Evolutionary conservation across 2,888 invertebrate species (phyloP), one percentile per base, ranked within the genome.

Genomic region (Drosophila meridiana): DNA sequence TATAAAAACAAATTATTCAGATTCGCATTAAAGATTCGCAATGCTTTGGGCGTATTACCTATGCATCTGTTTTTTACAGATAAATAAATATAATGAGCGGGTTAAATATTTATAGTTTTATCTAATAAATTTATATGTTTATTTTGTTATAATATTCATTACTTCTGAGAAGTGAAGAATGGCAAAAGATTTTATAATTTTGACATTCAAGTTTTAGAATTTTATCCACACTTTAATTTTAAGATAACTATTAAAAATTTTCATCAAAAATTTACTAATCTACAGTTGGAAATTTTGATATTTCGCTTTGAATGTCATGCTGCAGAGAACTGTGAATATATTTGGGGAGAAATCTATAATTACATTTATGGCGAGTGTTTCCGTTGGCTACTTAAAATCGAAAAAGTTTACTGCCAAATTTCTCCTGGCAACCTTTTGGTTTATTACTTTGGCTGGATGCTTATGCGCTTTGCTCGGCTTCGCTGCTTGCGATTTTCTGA

Each of bases 371-470:
- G 36, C 28, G 34, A 61, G 30, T 52, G 60, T 64, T 55, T 53
- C 42, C 45, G 38, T 28, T 28, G 11, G 40, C n/a, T 48, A 61
- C 20, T 53, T 13, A 70, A 64, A 70, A 7, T 6, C 20, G 11
- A 53, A 20, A 68, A 66, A 80, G 70, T 68, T 62, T 61, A 70
- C 71, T 57, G 68, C 64, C 59, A 73, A 67, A 66, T 84, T 82
- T 82, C 73, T 76, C 76, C 63, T 83, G 78, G 72, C 83, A 71
- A 82, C 69, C 73, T 79, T 75, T 80, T 86, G 70, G 67, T 88
- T 88, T 86, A 82, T 88, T 88, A 86, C 80, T 80, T 77, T 71
- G 80, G 74, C 71, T 86, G 82, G 26, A 78, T 80, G 83, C 65
- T 55, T 65, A 76, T 69, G 83, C 82, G 59, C 69, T 13, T 36